Evolutionary conservation across 1,140 invertebrate genomes (phyloP), one percentile per base, ranked within the genome.

Genomic region (Ephestia elutella): DNA sequence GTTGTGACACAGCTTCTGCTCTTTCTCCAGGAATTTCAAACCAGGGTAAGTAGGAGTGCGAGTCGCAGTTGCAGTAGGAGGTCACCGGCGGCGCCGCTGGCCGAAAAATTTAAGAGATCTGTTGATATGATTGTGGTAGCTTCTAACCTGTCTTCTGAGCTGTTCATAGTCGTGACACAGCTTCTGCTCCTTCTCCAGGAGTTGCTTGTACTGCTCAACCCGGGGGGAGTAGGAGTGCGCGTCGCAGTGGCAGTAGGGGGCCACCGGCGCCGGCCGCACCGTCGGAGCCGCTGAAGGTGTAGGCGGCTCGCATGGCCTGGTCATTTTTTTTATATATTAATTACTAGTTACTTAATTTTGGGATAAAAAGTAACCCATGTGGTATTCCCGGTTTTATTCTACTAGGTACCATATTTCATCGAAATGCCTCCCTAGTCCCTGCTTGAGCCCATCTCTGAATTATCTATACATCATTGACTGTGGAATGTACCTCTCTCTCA

Each of bases 201-300:
- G 63, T 54, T 90, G 87, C 66, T 90, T 90, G 79, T 92, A 92
- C 58, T 91, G 89, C 49, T 90, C 90, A 55, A 90, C 82, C 51
- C 87, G 74, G 2, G 89, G 87, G 18, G 89, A 90, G 61, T 90
- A 90, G 0, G 87, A 79, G 68, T 91, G 90, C 0, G 83, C 86
- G 63, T 90, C 90, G 72, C 90, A 90, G 65, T 89, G 89, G 63
- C 90, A 91, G 61, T 89, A 90, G 11, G 88, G 87, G 38, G 89
- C 87, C 5, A 91, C 86, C 3, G 88, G 78, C 1, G 81, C 65
- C 0, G 75, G 80, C 57, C 86, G 73, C 0, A 75, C 58, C 0
- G 82, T 66, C 0, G 78, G 78, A 5, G 67, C 66, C 5, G 77
- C 60, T 17, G 77, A 63, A 0, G 86, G 87, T 1, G 35, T 72